Evolutionary conservation across 1,140 invertebrate species (phyloP).

Genomic region (Lysiphlebus fabarum): DNA sequence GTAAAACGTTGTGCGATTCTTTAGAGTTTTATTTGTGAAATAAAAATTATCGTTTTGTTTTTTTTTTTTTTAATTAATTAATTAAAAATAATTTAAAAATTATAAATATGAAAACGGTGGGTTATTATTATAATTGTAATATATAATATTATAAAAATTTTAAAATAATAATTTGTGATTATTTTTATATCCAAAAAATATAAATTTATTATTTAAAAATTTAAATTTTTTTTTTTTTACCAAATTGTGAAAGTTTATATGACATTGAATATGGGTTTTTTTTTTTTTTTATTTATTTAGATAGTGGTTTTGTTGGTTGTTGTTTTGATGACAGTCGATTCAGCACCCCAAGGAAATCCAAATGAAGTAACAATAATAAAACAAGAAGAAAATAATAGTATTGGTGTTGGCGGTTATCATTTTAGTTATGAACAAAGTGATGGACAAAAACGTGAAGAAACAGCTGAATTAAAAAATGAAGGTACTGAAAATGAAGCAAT

Average conservation of each 20-base stretch:
- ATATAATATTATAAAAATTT: no score
- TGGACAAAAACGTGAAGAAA: conserved; percentile 52
- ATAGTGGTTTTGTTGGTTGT: conserved; percentile 38
- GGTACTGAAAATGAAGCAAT: conserved; percentile 50
- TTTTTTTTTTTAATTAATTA: no score
- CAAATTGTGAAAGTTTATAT: conserved; percentile 49
- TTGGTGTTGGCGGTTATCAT: conserved; percentile 50
- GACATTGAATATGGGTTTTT: conserved; percentile 35
- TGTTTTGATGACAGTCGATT: conserved; percentile 36
- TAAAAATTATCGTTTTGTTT: no score
- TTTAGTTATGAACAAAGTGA: conserved; percentile 54
- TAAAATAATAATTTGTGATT: no score
- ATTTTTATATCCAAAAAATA: no score
- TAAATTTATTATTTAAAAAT: no score
- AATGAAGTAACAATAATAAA: conserved; percentile 49
- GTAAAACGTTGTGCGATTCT: conserved; percentile 11
- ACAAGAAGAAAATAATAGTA: conserved; percentile 52
- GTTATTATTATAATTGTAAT: no score
- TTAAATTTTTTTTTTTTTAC: conserved; percentile 28
- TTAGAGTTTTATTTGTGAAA: no score
- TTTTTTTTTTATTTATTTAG: conserved; percentile 29
- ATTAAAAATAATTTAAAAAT: no score
- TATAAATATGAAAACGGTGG: no score
- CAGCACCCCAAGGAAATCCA: conserved; percentile 43
- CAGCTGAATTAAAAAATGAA: conserved; percentile 46